phyloP scores from a whole-genome alignment of 2,797 vertebrate species.

The Urocyon cinereoargenteus region DNA sequence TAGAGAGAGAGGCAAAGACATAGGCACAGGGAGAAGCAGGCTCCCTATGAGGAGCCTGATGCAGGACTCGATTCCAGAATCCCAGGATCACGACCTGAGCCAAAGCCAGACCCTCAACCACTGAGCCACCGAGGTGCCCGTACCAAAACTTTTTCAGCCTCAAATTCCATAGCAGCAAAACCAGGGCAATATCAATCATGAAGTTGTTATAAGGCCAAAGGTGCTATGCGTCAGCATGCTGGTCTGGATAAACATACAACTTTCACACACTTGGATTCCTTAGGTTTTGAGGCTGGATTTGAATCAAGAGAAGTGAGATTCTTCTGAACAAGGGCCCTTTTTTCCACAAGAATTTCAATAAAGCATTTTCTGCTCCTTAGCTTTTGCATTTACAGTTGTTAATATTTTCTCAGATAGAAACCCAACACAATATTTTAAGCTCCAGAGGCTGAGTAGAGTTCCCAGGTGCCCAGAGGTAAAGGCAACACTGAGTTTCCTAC shows the following conservation, averaged over 20 bases:
- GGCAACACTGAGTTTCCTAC: not conserved
- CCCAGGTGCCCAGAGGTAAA: not conserved
- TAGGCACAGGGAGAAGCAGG: too few relatives aligned
- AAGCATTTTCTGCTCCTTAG: not conserved
- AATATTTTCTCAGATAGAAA: constrained; percentile 60
- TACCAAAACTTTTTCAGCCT: not conserved
- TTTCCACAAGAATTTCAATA: constrained; percentile 10
- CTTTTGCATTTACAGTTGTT: constrained; percentile 1
- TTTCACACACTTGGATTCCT: not conserved
- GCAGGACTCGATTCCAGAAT: too few relatives aligned
- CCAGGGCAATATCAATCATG: fast-evolving
- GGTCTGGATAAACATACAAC: not conserved
- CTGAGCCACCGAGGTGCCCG: too few relatives aligned
- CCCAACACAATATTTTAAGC: constrained; percentile 20
- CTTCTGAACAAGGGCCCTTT: not conserved
- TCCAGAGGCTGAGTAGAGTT: not conserved
- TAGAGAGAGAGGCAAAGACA: too few relatives aligned
- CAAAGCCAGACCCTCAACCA: too few relatives aligned
- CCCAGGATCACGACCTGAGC: too few relatives aligned
- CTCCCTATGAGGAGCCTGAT: too few relatives aligned
- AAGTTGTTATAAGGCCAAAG: not conserved
- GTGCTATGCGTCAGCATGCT: too few relatives aligned
- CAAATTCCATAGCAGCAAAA: not conserved
- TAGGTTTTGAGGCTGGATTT: not conserved
- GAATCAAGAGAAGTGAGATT: not conserved